A percentile compares a stretch with the other conserved stretches of the same genome.
phyloP scores from a whole-genome alignment of 2,888 invertebrate genomes.

The Brassicogethes aeneus region DNA sequence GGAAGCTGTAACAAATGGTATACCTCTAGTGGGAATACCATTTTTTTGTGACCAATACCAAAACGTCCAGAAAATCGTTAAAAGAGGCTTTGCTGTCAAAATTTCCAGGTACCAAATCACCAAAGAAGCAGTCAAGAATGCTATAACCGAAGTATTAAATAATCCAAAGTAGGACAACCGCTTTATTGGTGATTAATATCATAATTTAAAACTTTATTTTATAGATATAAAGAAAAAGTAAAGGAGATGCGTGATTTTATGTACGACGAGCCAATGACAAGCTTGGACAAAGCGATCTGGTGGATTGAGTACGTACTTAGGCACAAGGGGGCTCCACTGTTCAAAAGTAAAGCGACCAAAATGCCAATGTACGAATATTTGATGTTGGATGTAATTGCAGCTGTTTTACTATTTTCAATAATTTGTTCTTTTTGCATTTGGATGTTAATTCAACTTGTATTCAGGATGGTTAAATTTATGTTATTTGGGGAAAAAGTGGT shows the following conservation, averaged over 20 bases:
- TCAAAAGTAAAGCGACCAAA: constrained; percentile 15
- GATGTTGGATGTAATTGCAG: constrained; percentile 18
- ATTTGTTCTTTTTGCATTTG: background rate
- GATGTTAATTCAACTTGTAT: background rate
- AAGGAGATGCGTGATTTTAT: constrained; percentile 17
- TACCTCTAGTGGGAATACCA: constrained; percentile 28
- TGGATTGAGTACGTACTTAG: constrained; percentile 24
- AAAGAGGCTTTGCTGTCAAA: constrained; percentile 18
- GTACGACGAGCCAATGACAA: constrained; percentile 16
- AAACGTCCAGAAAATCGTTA: constrained; percentile 21
- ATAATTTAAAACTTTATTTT: background rate
- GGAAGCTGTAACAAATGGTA: constrained; percentile 38
- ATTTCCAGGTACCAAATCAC: constrained; percentile 14
- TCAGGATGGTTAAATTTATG: background rate
- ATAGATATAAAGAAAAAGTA: constrained; percentile 19
- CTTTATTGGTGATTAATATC: background rate
- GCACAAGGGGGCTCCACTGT: constrained; percentile 20
- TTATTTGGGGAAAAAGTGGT: background rate
- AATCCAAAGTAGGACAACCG: constrained; percentile 25
- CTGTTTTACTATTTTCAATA: constrained; percentile 1
- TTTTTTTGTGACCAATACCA: constrained; percentile 23
- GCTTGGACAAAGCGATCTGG: constrained; percentile 21
- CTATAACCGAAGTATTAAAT: constrained; percentile 25
- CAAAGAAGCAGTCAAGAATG: constrained; percentile 19
- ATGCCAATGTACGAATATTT: constrained; percentile 20